Base-by-base conservation (phyloP, 1,140 invertebrate species). In the Medauroidea extradentata region DNA sequence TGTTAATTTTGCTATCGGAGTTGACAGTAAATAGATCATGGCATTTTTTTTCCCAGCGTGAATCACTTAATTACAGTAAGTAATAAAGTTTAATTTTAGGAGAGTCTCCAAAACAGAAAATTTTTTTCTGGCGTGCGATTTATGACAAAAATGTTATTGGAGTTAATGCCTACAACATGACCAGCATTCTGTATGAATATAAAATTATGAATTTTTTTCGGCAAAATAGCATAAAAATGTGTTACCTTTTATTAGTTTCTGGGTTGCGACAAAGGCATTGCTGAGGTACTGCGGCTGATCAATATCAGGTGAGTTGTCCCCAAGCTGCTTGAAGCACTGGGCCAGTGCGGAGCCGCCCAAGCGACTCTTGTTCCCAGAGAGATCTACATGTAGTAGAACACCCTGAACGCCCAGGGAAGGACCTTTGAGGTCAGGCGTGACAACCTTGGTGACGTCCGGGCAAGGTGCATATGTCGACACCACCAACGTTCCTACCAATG, bases 401-500 rank as follows among this genome's bases (percentile, higher is more conserved):
- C 85, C 85, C 59, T 71, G 54, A 53, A 71, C 67, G 14, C 73
- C 71, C 8, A 71, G 55, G 0, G 79, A 73, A 1, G 89, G 87
- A 57, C 81, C 82, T 73, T 93, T 93, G 0, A 98, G 75, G 71
- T 96, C 92, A 1, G 96, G 95, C 29, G 96, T 97, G 0, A 97
- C 82, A 42, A 81, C 73, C 64, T 71, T 41, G 16, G 27, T 83
- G 14, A 98, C 84, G 72, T 98, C 90, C 0, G 90, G 88, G 77
- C 95, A 98, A 0, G 91, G 92, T 0, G 92, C 96, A 75, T 99
- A 99, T 0, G 90, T 87, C 1, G 94, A 97, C 18, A 99, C 83
- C 0, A 99, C 96, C 5, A 99, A 77, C 13, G 94, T 94, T 24
- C 95, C 82, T 76, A 69, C 67, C n/a, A n/a, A n/a, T n/a, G n/a